These are phyloP conservation scores for Sebastes schlegelii DNA, from an alignment of 2,113 vertebrate genomes.

Conservation along the genomic window DNA sequence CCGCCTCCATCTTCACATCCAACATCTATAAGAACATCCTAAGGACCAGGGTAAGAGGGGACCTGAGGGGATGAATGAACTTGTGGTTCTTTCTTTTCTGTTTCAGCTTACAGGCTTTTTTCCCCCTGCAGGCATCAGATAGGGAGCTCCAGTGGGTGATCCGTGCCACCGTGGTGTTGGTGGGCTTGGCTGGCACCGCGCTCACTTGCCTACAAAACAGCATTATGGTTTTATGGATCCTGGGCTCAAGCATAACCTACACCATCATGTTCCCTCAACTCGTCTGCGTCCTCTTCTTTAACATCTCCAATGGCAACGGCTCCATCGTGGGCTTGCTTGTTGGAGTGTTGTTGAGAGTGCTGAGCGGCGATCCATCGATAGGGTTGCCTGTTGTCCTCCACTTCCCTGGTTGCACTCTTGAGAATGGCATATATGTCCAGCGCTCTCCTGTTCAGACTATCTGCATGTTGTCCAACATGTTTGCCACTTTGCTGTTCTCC, in stretches of 20 bases:
- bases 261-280: slow-evolving; percentile 85
- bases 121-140: slow-evolving; percentile 79
- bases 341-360: slow-evolving; percentile 78
- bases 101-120: neutral
- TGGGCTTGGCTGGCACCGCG: slow-evolving; percentile 73
- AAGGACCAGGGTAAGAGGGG: slow-evolving; percentile 45
- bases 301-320: slow-evolving; percentile 82
- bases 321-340: slow-evolving; percentile 74
- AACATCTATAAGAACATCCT: slow-evolving; percentile 71
- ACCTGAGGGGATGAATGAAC: neutral
- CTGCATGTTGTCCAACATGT: slow-evolving; percentile 47
- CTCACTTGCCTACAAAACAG: slow-evolving; percentile 81
- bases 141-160: slow-evolving; percentile 83
- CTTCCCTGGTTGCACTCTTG: slow-evolving; percentile 72
- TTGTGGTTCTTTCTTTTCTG: neutral
- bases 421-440: slow-evolving; percentile 52
- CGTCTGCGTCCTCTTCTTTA: slow-evolving; percentile 74
- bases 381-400: slow-evolving; percentile 71
- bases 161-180: slow-evolving; percentile 78
- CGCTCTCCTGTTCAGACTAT: slow-evolving; percentile 44
- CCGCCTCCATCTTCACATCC: slow-evolving; percentile 70
- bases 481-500: slow-evolving; percentile 71
- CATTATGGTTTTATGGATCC: slow-evolving; percentile 84
- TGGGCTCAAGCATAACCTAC: slow-evolving; percentile 82
- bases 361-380: slow-evolving; percentile 82